Conservation (phyloP, 2,888 invertebrate species). For the Candidula unifasciata region DNA sequence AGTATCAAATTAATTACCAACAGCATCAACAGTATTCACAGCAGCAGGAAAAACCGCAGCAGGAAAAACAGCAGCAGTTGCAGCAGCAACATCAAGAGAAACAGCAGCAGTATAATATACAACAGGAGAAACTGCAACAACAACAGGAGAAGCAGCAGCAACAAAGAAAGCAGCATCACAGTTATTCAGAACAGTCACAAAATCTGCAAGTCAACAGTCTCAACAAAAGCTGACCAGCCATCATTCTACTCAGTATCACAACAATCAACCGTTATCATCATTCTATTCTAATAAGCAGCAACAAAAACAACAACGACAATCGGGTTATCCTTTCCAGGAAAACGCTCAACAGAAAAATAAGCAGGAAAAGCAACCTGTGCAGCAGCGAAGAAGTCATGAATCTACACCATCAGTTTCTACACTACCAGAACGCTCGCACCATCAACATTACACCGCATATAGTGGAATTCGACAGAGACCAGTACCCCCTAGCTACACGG, state of each 20-base stretch:
- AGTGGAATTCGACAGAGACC: background rate
- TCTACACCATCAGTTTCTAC: background rate
- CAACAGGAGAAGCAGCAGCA: slow-evolving; percentile 32
- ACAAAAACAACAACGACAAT: slow-evolving; percentile 27
- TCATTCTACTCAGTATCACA: slow-evolving; percentile 19
- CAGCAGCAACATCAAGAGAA: slow-evolving; percentile 22
- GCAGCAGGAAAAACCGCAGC: slow-evolving; percentile 31
- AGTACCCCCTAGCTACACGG: background rate
- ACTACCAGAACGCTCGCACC: background rate
- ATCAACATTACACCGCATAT: slow-evolving; percentile 16
- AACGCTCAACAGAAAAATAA: slow-evolving; percentile 39
- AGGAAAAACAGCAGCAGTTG: slow-evolving; percentile 39
- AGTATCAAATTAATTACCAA: slow-evolving; percentile 57
- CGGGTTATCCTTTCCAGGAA: slow-evolving; percentile 31
- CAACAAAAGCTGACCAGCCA: slow-evolving; percentile 24
- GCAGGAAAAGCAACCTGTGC: slow-evolving; percentile 39
- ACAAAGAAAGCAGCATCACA: slow-evolving; percentile 10
- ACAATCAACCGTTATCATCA: slow-evolving; percentile 16
- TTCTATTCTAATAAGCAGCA: slow-evolving; percentile 1
- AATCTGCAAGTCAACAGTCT: slow-evolving; percentile 14
- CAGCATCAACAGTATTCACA: slow-evolving; percentile 40
- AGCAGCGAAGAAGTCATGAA: slow-evolving; percentile 34
- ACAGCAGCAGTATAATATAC: slow-evolving; percentile 22
- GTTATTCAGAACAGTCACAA: background rate
- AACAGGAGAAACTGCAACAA: slow-evolving; percentile 35